These are phyloP conservation scores for Lonchura striata DNA, from an alignment of 2,113 vertebrate species.

Conservation along the genomic window DNA sequence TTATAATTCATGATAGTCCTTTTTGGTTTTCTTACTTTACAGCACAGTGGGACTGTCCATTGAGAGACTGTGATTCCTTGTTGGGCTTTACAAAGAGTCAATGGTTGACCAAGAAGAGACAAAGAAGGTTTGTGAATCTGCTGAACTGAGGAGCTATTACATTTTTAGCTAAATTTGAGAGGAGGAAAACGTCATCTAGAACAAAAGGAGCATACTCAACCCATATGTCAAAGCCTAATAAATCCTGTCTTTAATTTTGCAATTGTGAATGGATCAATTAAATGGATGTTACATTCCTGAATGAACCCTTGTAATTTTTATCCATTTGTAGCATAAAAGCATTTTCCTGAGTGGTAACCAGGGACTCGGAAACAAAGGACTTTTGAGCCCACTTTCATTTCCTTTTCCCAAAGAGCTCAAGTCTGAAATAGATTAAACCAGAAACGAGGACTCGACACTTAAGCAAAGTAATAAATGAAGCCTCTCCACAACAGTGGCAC, in stretches of 20 bases:
- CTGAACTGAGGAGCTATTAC: conserved; percentile 36
- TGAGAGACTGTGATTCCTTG: conserved; percentile 53
- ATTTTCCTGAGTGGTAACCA: not conserved
- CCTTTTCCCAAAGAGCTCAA: not conserved
- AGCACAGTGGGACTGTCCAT: not conserved
- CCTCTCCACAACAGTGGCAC: not conserved
- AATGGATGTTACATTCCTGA: conserved; percentile 17
- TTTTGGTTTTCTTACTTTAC: not conserved
- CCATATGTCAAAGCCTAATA: conserved; percentile 41
- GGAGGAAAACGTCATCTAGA: conserved; percentile 14
- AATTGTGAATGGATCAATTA: conserved; percentile 53
- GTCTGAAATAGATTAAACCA: not conserved
- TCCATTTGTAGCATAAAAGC: not conserved
- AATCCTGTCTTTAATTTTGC: conserved; percentile 39
- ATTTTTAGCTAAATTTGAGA: conserved; percentile 49
- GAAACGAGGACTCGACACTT: not conserved
- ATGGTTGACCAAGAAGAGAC: conserved; percentile 26
- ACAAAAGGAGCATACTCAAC: conserved; percentile 43
- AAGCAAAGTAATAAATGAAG: not conserved
- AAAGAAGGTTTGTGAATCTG: conserved; percentile 57
- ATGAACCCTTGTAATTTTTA: conserved; percentile 40
- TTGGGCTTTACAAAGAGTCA: conserved; percentile 43
- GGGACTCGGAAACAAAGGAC: not conserved
- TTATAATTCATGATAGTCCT: conserved; percentile 20
- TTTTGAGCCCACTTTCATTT: conserved; percentile 20